phyloP scores from a whole-genome alignment of 2,888 invertebrate species.

The Melanostoma scalare region DNA sequence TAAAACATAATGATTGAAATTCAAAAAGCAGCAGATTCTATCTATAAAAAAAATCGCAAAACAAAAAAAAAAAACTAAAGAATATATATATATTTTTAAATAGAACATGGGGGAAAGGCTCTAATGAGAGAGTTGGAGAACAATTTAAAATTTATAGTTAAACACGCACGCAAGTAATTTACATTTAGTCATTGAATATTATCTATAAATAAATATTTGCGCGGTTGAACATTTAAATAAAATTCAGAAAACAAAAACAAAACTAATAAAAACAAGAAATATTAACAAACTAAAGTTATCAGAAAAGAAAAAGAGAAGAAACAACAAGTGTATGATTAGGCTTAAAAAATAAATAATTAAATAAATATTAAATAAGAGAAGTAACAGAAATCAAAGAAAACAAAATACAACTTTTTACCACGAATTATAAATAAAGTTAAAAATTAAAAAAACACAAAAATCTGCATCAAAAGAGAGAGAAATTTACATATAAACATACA shows the following conservation, averaged over 20 bases:
- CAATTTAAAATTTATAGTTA: conserved; percentile 42
- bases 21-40: conserved; percentile 67
- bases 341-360: conserved; percentile 40
- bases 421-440: conserved; percentile 55
- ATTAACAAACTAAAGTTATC: conserved; percentile 50
- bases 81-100: conserved; percentile 65
- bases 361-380: conserved; percentile 24
- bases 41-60: conserved; percentile 25
- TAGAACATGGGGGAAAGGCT: conserved; percentile 39
- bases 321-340: conserved; percentile 34
- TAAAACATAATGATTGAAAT: conserved; percentile 46
- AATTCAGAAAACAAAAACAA: background rate
- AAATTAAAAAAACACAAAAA: conserved; percentile 18
- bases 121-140: conserved; percentile 35
- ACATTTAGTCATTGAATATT: conserved; percentile 67
- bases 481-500: conserved; percentile 55
- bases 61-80: conserved; percentile 25
- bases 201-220: conserved; percentile 56
- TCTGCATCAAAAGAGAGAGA: conserved; percentile 51
- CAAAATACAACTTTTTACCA: conserved; percentile 63
- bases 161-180: conserved; percentile 69
- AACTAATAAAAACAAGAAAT: conserved; percentile 12
- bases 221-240: conserved; percentile 22
- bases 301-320: background rate
- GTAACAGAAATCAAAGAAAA: conserved; percentile 42